Conservation (phyloP, 2,797 vertebrate species). For the Antennarius maculatus region DNA sequence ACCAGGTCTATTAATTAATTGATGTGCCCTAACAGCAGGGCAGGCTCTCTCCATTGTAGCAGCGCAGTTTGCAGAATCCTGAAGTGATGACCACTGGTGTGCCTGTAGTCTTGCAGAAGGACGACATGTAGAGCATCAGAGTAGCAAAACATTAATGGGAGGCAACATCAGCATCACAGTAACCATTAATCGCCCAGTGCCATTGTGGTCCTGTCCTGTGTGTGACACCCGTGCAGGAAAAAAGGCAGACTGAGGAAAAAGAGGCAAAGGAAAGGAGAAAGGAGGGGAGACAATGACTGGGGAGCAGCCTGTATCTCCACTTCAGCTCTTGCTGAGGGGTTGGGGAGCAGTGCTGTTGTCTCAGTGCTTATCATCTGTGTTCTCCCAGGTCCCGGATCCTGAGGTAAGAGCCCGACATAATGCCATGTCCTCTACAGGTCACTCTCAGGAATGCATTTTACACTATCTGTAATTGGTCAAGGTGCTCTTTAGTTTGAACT, state of each 20-base stretch:
- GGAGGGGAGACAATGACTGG: conserved; percentile 74
- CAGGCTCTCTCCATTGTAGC: conserved; percentile 49
- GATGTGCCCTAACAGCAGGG: conserved; percentile 73
- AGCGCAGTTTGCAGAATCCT: conserved; percentile 38
- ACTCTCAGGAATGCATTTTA: conserved; percentile 31
- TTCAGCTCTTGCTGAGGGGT: conserved; percentile 67
- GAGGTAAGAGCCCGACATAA: conserved; percentile 79
- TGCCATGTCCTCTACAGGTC: conserved; percentile 48
- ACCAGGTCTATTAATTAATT: conserved; percentile 86
- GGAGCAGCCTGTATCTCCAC: conserved; percentile 67
- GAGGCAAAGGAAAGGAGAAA: conserved; percentile 65
- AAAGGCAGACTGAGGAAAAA: conserved; percentile 42
- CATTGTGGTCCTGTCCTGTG: conserved; percentile 74
- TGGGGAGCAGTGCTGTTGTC: conserved; percentile 77
- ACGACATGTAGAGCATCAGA: conserved; percentile 32
- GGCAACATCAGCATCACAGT: conserved; percentile 47
- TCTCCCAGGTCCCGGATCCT: conserved; percentile 83
- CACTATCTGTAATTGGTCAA: not conserved
- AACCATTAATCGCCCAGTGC: conserved; percentile 76
- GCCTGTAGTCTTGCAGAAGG: conserved; percentile 23
- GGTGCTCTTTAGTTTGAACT: not conserved
- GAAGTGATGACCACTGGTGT: conserved; percentile 36
- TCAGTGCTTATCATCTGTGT: conserved; percentile 75
- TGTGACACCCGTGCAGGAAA: conserved; percentile 53
- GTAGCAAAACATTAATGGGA: conserved; percentile 45